Evolutionary conservation across 2,888 invertebrate species (phyloP).

Genomic region (Cantharis nigra): DNA sequence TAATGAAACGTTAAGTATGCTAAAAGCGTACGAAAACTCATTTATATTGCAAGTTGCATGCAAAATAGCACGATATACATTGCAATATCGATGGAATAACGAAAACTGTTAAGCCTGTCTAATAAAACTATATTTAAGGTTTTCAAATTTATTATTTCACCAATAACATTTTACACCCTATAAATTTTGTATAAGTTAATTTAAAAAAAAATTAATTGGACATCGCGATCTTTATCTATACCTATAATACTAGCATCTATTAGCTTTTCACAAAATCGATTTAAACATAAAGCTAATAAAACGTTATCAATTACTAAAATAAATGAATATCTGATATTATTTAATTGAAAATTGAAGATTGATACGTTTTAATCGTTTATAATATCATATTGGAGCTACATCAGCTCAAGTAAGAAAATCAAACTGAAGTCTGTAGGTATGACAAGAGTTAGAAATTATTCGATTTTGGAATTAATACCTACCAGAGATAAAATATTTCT

Average conservation of each 20-base stretch:
- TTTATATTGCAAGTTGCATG: conserved; percentile 33
- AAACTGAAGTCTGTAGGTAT: background rate
- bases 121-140: conserved; percentile 3
- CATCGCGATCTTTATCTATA: background rate
- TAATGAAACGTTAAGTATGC: conserved; percentile 38
- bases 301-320: background rate
- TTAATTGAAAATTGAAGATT: background rate
- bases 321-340: background rate
- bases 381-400: background rate
- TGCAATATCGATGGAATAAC: conserved; percentile 27
- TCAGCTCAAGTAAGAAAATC: background rate
- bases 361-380: background rate
- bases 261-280: background rate
- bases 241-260: background rate
- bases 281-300: background rate
- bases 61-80: conserved; percentile 24
- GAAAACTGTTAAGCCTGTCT: conserved; percentile 20
- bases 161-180: background rate
- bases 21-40: conserved; percentile 30
- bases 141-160: background rate
- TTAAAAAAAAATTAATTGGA: background rate
- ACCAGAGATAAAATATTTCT: no score
- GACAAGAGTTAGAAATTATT: background rate
- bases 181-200: background rate
- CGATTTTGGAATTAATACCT: background rate